These are phyloP conservation scores for Caprella mutica DNA, from an alignment of 2,888 invertebrate species.

Conservation along the genomic window DNA sequence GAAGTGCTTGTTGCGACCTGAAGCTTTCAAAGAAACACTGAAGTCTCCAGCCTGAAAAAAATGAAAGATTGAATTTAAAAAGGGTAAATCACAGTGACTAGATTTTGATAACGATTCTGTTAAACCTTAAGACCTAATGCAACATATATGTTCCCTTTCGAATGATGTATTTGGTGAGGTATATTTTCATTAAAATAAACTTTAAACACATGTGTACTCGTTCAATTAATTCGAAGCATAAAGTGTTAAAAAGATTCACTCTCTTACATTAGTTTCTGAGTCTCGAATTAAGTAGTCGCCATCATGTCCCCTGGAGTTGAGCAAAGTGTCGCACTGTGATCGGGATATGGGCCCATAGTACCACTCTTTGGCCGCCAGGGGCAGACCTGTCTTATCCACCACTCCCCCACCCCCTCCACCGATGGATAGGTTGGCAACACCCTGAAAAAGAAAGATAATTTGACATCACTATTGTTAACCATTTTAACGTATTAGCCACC, in stretches of 20 bases:
- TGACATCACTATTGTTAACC: too few relatives aligned
- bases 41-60: conserved; percentile 80
- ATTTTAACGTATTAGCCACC: too few relatives aligned
- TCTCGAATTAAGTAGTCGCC: conserved; percentile 98
- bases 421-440: conserved; percentile 39
- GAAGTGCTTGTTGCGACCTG: conserved; percentile 97
- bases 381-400: conserved; percentile 9
- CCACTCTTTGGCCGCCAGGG: conserved; percentile 73
- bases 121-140: too few relatives aligned
- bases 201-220: too few relatives aligned
- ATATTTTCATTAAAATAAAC: too few relatives aligned
- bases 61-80: too few relatives aligned
- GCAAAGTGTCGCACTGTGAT: conserved; percentile 87
- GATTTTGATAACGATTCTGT: too few relatives aligned
- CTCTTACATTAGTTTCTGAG: conserved; percentile 94
- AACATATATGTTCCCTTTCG: too few relatives aligned
- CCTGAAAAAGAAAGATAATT: too few relatives aligned
- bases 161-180: too few relatives aligned
- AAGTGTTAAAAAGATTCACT: not conserved
- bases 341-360: conserved; percentile 94
- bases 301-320: conserved; percentile 89
- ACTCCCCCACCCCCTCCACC: conserved; percentile 17
- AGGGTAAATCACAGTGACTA: too few relatives aligned
- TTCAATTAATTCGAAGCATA: not conserved
- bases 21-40: conserved; percentile 94